Evolutionary conservation across 2,113 vertebrate species (phyloP).

Genomic region (Xenopus borealis): DNA sequence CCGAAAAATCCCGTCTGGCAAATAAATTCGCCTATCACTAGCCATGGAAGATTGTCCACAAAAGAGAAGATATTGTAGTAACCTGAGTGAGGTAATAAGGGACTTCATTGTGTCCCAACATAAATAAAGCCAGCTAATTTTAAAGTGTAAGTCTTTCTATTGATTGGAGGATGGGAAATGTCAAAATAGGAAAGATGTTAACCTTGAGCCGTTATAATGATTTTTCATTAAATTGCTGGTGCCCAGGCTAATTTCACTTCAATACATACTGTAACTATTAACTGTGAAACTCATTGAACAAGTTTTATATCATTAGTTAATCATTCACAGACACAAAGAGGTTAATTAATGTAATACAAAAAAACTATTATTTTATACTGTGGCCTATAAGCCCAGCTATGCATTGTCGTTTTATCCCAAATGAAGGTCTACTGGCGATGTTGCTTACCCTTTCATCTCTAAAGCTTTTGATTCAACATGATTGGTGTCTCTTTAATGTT

Average conservation of each 20-base stretch:
- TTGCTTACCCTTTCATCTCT: conserved; percentile 26
- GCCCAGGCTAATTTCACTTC: neutral
- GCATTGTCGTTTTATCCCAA: conserved; percentile 18
- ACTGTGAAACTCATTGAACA: neutral
- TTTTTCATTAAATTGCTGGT: neutral
- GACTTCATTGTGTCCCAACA: too few species aligned
- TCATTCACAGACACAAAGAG: neutral
- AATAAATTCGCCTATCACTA: too few species aligned
- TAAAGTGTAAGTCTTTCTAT: too few species aligned
- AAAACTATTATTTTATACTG: neutral
- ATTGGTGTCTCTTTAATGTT: conserved; percentile 53
- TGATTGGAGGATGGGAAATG: neutral
- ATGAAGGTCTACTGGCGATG: conserved; percentile 21
- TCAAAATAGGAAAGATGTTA: neutral
- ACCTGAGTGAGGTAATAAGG: too few species aligned
- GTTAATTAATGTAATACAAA: conserved; percentile 28
- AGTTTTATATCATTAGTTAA: fast-evolving
- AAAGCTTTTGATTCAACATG: neutral
- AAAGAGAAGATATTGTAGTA: too few species aligned
- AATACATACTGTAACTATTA: neutral
- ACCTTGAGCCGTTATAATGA: neutral
- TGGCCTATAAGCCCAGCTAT: conserved; percentile 8
- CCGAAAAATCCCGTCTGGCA: too few species aligned
- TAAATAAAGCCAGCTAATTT: too few species aligned
- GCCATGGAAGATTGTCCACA: too few species aligned